A percentile compares a stretch with the other conserved stretches of the same genome.
phyloP scores from a whole-genome alignment of 2,113 vertebrate species.

The Neofelis nebulosa region DNA sequence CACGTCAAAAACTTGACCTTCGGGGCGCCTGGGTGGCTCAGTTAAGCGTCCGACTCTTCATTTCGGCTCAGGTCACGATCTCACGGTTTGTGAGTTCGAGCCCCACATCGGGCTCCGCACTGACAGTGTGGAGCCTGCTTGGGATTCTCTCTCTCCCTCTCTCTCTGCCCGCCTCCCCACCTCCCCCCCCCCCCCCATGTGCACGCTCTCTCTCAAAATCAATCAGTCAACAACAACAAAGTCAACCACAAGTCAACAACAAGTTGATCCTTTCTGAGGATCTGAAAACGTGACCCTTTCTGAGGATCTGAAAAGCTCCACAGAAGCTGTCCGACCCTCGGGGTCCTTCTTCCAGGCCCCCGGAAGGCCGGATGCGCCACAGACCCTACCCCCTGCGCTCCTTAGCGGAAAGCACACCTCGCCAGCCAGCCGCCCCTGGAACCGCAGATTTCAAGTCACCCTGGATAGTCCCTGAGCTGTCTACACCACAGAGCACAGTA shows the following conservation, averaged over 20 bases:
- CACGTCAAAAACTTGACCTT: rapidly evolving
- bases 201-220: no score
- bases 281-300: rapidly evolving
- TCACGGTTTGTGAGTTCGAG: no score
- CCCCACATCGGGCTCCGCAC: no score
- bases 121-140: no score
- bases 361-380: rapidly evolving
- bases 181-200: no score
- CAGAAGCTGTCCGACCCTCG: background rate
- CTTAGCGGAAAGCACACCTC: rapidly evolving
- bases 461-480: rapidly evolving
- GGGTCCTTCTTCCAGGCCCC: background rate
- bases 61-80: no score
- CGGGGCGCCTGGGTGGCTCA: no score
- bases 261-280: rapidly evolving
- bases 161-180: no score
- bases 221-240: no score
- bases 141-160: no score
- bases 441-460: background rate
- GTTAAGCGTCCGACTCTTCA: no score
- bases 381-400: rapidly evolving
- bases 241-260: no score
- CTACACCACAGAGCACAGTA: background rate
- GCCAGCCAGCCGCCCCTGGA: background rate
- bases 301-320: background rate